phyloP scores from a whole-genome alignment of 2,888 invertebrate species.

The Ectobius pallidus region DNA sequence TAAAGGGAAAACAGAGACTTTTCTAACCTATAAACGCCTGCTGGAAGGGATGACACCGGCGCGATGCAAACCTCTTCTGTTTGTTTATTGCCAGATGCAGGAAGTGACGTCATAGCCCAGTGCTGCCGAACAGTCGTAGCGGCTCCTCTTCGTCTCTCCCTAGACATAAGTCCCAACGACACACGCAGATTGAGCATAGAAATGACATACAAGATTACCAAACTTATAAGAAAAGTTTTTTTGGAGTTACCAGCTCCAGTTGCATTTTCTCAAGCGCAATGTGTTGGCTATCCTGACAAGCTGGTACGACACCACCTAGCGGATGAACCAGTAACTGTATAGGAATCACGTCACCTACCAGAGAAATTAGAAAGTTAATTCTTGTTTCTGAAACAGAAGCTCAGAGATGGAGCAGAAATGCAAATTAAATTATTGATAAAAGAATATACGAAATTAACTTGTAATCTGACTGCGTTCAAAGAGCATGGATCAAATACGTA shows the following conservation, averaged over 20 bases:
- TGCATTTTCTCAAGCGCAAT: not conserved
- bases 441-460: too few relatives aligned
- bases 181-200: constrained; percentile 24
- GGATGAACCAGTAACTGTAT: not conserved
- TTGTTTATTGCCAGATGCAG: too few relatives aligned
- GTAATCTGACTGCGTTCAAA: too few relatives aligned
- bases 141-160: too few relatives aligned
- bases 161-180: too few relatives aligned
- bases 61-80: too few relatives aligned
- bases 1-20: too few relatives aligned
- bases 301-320: not conserved
- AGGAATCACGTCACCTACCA: not conserved
- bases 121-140: too few relatives aligned
- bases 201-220: constrained; percentile 26
- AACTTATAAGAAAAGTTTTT: constrained; percentile 13
- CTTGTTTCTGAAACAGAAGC: not conserved
- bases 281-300: not conserved
- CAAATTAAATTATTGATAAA: not conserved
- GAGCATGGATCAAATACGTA: too few relatives aligned
- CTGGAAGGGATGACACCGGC: too few relatives aligned
- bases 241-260: not conserved
- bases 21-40: too few relatives aligned
- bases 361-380: not conserved
- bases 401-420: not conserved
- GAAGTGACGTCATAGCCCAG: too few relatives aligned